Evolutionary conservation across 2,888 invertebrate species (phyloP).

Genomic region (Caenorhabditis sp.): DNA sequence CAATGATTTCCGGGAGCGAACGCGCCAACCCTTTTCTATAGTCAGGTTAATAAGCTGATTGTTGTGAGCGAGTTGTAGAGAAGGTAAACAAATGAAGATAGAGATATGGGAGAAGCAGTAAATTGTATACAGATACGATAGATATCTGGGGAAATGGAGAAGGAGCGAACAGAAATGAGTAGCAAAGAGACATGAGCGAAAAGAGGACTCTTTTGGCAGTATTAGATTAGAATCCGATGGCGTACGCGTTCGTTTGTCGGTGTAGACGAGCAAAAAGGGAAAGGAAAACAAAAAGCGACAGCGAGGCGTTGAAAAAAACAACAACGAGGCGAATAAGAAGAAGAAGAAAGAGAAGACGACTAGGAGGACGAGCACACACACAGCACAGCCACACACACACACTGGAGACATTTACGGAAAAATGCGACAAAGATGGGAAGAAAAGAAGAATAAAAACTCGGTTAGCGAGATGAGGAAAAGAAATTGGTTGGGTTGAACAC

Average conservation of each 20-base stretch:
- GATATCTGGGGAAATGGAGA: constrained; percentile 5
- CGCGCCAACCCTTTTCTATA: background rate
- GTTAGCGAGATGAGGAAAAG: constrained; percentile 52
- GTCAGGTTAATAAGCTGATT: background rate
- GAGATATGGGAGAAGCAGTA: background rate
- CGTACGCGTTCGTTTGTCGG: constrained; percentile 14
- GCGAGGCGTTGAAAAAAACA: constrained; percentile 36
- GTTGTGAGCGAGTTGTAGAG: background rate
- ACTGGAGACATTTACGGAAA: constrained; percentile 41
- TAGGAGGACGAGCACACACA: constrained; percentile 25
- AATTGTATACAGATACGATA: background rate
- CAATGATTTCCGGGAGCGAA: constrained; percentile 1
- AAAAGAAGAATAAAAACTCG: constrained; percentile 56
- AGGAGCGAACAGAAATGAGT: constrained; percentile 4
- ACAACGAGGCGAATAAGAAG: constrained; percentile 35
- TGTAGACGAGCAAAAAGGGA: constrained; percentile 5
- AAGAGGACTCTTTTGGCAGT: constrained; percentile 4
- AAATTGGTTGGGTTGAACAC: constrained; percentile 35
- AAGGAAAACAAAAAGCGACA: constrained; percentile 36
- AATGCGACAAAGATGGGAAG: constrained; percentile 46
- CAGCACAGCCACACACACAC: constrained; percentile 26
- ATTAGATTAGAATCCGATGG: constrained; percentile 22
- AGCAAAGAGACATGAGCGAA: background rate
- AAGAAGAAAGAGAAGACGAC: constrained; percentile 13
- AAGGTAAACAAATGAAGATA: background rate